Conservation (phyloP, 2,888 invertebrate species). For the Lycocerus yunnanus region DNA sequence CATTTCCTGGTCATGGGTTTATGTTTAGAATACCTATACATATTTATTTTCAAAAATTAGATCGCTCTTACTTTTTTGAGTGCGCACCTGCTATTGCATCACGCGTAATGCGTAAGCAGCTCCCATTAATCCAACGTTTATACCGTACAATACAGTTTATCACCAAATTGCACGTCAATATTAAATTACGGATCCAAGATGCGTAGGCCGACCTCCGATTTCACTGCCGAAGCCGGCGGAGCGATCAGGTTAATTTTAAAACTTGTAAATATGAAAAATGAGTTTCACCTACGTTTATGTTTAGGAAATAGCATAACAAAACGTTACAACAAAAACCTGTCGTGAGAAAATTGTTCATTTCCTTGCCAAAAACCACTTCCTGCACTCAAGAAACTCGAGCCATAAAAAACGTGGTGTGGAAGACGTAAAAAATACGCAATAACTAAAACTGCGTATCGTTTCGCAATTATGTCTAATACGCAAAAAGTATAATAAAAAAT, state of each 20-base stretch:
- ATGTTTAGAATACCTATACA: not conserved
- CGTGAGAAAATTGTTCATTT: not conserved
- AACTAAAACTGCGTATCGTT: conserved; percentile 2
- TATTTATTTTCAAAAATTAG: not conserved
- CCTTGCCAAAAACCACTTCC: not conserved
- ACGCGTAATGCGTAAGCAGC: not conserved
- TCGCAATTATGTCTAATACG: not conserved
- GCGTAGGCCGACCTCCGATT: not conserved
- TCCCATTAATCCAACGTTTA: not conserved
- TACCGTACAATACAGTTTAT: not conserved
- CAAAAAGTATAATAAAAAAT: conserved; percentile 8
- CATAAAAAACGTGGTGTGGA: not conserved
- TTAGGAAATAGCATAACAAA: not conserved
- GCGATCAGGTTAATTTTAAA: not conserved
- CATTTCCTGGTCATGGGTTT: not conserved
- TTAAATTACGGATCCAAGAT: not conserved
- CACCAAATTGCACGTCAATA: not conserved
- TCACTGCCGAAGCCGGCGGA: not conserved
- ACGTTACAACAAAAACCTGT: not conserved
- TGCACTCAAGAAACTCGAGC: not conserved
- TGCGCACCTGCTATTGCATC: not conserved
- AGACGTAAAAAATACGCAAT: conserved; percentile 5
- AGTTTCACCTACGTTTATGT: not conserved
- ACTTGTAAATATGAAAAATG: not conserved
- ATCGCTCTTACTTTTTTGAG: not conserved